Evolutionary conservation across 2,888 invertebrate species (phyloP).

Genomic region (Mesochorus sp.): DNA sequence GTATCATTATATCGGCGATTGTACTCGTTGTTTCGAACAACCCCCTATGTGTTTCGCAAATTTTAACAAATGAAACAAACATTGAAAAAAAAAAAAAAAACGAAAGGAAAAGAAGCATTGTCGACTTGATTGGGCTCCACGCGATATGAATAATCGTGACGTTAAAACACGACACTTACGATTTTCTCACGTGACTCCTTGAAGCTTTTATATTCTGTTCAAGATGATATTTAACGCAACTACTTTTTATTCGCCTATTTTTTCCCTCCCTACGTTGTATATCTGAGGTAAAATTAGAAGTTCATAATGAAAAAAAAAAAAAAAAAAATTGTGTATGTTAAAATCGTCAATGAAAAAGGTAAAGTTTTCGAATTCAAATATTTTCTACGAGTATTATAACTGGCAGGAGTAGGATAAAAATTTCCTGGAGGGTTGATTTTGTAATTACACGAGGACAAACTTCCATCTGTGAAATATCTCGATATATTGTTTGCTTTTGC

Average conservation of each 20-base stretch:
- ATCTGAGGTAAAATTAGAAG: too few species aligned
- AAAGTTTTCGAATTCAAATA: too few species aligned
- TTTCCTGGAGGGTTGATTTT: not conserved
- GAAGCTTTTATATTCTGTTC: not conserved
- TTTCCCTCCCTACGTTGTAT: not conserved
- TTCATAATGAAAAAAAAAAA: too few species aligned
- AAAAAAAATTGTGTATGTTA: too few species aligned
- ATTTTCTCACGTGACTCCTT: conserved; percentile 54
- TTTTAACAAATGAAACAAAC: not conserved
- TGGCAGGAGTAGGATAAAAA: too few species aligned
- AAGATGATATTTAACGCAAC: not conserved
- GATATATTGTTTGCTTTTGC: not conserved
- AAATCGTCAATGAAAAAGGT: not conserved
- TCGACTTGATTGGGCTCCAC: conserved; percentile 30
- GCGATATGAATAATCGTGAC: conserved; percentile 45
- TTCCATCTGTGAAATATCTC: not conserved
- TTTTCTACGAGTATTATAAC: too few species aligned
- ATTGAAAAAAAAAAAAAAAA: not conserved
- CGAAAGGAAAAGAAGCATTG: not conserved
- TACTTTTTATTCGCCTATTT: not conserved
- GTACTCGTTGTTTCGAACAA: not conserved
- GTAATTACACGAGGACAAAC: not conserved
- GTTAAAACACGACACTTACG: conserved; percentile 37
- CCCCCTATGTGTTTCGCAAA: not conserved
- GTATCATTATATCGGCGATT: not conserved